phyloP scores from a whole-genome alignment of 2,888 invertebrate genomes.

The Leistus spinibarbis region DNA sequence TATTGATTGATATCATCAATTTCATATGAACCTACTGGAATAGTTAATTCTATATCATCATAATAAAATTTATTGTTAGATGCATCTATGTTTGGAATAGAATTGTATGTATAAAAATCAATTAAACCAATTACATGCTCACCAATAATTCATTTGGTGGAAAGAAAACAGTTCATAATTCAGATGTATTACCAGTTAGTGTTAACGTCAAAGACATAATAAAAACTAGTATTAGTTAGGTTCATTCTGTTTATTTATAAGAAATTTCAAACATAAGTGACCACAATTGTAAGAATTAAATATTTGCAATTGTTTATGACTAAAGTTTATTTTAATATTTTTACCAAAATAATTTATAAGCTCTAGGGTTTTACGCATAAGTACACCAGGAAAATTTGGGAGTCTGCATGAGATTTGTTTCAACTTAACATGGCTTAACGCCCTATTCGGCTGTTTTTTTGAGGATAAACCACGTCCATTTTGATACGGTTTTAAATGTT shows the following conservation, averaged over 20 bases:
- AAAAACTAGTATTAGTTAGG: slow-evolving; percentile 46
- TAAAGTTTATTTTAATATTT: slow-evolving; percentile 42
- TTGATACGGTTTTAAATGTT: slow-evolving; percentile 12
- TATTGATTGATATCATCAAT: slow-evolving; percentile 47
- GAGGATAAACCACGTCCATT: background rate
- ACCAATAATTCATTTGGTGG: slow-evolving; percentile 42
- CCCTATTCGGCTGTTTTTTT: slow-evolving; percentile 40
- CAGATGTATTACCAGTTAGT: slow-evolving; percentile 29
- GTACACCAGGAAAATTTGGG: slow-evolving; percentile 42
- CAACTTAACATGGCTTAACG: slow-evolving; percentile 41
- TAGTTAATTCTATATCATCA: slow-evolving; percentile 42
- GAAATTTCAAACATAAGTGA: slow-evolving; percentile 47
- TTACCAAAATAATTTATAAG: slow-evolving; percentile 16
- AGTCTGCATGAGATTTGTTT: slow-evolving; percentile 19
- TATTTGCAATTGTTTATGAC: slow-evolving; percentile 46
- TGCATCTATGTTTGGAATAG: too few species aligned
- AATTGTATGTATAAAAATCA: slow-evolving; percentile 49
- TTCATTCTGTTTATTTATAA: slow-evolving; percentile 37
- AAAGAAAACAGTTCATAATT: slow-evolving; percentile 43
- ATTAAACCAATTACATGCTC: slow-evolving; percentile 48
- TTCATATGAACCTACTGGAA: slow-evolving; percentile 50
- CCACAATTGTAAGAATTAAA: too few species aligned
- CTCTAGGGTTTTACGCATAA: slow-evolving; percentile 45
- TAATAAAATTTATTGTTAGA: too few species aligned
- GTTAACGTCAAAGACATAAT: slow-evolving; percentile 20